Conservation (phyloP, 2,113 vertebrate species). For the Oenanthe oenanthe region DNA sequence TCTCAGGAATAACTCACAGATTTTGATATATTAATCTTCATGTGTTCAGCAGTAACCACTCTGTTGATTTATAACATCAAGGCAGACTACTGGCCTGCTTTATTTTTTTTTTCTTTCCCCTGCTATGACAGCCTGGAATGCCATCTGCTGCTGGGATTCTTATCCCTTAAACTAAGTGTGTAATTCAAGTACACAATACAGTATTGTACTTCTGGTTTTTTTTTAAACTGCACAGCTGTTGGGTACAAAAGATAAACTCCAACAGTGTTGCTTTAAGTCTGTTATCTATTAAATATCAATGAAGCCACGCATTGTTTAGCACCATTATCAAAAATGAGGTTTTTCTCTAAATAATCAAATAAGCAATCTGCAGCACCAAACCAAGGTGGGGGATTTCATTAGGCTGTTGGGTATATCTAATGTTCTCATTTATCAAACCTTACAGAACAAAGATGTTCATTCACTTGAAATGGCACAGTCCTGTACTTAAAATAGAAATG, state of each 20-base stretch:
- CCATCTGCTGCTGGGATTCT: conserved; percentile 74
- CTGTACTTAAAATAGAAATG: conserved; percentile 17
- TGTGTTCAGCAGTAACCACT: conserved; percentile 23
- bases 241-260: conserved; percentile 48
- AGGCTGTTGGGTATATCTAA: conserved; percentile 10
- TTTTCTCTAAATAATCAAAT: conserved; percentile 62
- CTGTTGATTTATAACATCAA: conserved; percentile 63
- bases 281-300: conserved; percentile 73
- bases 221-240: conserved; percentile 68
- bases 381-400: conserved; percentile 48
- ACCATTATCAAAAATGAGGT: conserved; percentile 20
- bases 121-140: conserved; percentile 54
- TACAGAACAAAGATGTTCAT: neutral
- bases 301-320: conserved; percentile 46
- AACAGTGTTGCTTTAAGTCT: conserved; percentile 54
- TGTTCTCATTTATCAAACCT: conserved; percentile 57
- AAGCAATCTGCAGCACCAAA: conserved; percentile 54
- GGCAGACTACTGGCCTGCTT: conserved; percentile 34
- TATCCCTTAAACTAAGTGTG: conserved; percentile 71
- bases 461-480: neutral
- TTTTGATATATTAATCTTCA: conserved; percentile 59
- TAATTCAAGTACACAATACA: conserved; percentile 60
- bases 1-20: neutral
- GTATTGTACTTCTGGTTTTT: conserved; percentile 56
- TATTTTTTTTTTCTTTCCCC: neutral